Base-by-base conservation (phyloP, 1,140 invertebrate genomes). In the Drosophila prosaltans region DNA sequence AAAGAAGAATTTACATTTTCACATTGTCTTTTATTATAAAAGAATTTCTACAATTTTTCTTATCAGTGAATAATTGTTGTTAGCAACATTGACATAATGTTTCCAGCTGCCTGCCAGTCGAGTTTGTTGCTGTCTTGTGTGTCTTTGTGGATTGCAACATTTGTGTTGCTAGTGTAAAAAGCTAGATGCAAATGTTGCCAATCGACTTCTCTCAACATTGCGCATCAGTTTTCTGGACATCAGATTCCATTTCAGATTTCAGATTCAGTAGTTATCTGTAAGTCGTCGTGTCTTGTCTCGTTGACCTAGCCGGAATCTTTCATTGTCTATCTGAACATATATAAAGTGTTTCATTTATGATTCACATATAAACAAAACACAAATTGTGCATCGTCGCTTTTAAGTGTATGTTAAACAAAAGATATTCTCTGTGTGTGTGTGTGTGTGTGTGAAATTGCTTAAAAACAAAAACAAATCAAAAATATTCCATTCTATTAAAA, bases 191-290 rank as follows among this genome's bases (percentile, higher is more conserved):
- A 62, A 48, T 78, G 65, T 80, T 65, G 75, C 65, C 26, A 11
- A 16, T 10, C 39, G 45, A 51, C 51, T 62, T 65, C 77, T 74
- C 74, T 69, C 77, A 80, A 74, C 62, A 83, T 55, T 71, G 78
- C 78, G 74, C 79, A 70, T 78, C 81, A 85, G 74, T 71, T 65
- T 74, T 64, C 48, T 66, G 74, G 74, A 66, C 74, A 59, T 75
- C 74, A 78, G 78, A 78, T 74, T 74, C 70, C 62, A 57, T 71
- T 58, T 68, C 65, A 64, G 72, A 65, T 71, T 65, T 73, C 75
- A 81, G 80, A 72, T 69, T 77, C 81, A 85, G 80, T 86, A 78
- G 80, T 86, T 86, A 86, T 86, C 83, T 88, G 83, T 88, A 86
- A 84, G 69, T 84, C 83, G 75, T 78, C 75, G 84, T 63, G 72